phyloP scores from a whole-genome alignment of 1,140 invertebrate species.

The Eupristina koningsbergeri region DNA sequence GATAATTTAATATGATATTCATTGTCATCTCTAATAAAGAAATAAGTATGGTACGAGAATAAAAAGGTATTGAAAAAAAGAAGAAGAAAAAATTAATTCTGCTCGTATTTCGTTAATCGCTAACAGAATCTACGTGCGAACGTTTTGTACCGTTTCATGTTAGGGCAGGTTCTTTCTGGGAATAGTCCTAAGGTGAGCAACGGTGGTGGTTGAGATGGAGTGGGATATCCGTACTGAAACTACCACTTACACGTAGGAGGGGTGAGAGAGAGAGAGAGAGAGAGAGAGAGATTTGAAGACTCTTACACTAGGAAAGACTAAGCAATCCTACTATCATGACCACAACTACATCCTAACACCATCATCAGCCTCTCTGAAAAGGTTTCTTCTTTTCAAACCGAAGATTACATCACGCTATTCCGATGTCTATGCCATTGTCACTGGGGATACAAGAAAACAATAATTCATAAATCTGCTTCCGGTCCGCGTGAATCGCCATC shows the following conservation, averaged over 20 bases:
- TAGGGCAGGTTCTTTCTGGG: conserved; percentile 38
- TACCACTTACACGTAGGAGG: too few relatives aligned
- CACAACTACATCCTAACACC: neutral
- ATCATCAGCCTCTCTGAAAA: conserved; percentile 10
- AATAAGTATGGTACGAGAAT: neutral
- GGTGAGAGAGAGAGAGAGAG: too few relatives aligned
- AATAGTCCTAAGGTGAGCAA: too few relatives aligned
- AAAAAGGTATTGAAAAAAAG: neutral
- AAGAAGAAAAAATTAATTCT: too few relatives aligned
- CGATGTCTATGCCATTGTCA: neutral
- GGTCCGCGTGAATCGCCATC: conserved; percentile 2
- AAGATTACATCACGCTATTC: neutral
- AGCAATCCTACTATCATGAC: neutral
- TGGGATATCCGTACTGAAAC: neutral
- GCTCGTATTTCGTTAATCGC: neutral
- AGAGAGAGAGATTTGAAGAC: neutral
- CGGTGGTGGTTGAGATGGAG: too few relatives aligned
- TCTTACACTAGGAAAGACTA: too few relatives aligned
- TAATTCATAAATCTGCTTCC: conserved; percentile 17
- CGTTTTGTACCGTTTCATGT: neutral
- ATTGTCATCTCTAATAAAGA: too few relatives aligned
- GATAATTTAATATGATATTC: too few relatives aligned
- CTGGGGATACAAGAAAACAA: neutral
- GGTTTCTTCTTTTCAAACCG: neutral
- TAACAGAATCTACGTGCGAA: conserved; percentile 2